Evolutionary conservation across 2,888 invertebrate genomes (phyloP).

Genomic region (Aricia artaxerxes): DNA sequence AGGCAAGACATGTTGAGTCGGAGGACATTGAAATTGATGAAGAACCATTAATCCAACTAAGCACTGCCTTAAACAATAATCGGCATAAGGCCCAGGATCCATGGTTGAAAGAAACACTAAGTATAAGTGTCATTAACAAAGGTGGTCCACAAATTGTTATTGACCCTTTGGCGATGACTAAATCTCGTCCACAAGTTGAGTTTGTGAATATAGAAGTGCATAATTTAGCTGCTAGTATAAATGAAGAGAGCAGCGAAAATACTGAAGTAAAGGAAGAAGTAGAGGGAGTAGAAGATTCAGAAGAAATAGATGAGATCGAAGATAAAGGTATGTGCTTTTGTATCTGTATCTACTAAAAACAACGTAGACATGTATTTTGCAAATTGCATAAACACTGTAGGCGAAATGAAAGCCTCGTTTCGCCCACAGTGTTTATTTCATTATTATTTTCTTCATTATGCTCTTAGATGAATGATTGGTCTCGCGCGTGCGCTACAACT

Average conservation of each 20-base stretch:
- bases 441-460: no score
- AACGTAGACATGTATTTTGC: not conserved
- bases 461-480: no score
- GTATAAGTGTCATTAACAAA: not conserved
- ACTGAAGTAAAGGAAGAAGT: not conserved
- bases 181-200: not conserved
- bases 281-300: not conserved
- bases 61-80: not conserved
- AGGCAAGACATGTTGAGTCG: not conserved
- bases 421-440: no score
- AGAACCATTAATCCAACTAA: not conserved
- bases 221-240: not conserved
- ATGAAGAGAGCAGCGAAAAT: not conserved
- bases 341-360: not conserved
- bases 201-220: not conserved
- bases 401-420: no score
- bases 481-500: no score
- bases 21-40: not conserved
- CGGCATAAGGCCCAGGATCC: not conserved
- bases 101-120: not conserved
- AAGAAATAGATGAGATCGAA: not conserved
- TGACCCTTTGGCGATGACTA: not conserved
- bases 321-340: not conserved
- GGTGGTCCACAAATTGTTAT: not conserved
- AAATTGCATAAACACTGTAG: not conserved